These are phyloP conservation scores for Leptopterna dolabrata DNA, from an alignment of 2,888 invertebrate species.

Conservation along the genomic window DNA sequence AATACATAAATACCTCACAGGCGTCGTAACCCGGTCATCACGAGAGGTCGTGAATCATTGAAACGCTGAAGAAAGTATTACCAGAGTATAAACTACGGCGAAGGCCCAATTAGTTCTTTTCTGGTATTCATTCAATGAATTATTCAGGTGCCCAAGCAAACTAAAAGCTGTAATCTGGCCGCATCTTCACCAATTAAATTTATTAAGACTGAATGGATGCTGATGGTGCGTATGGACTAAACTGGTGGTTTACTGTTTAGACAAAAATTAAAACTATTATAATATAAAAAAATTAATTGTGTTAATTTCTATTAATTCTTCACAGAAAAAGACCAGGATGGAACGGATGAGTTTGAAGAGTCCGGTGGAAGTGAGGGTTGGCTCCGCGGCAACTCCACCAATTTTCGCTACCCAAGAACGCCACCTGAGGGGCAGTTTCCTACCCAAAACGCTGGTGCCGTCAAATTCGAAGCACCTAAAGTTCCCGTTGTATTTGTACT, in stretches of 20 bases:
- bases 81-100: background rate
- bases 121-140: no score
- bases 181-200: no score
- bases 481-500: conserved; percentile 91
- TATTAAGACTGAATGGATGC: no score
- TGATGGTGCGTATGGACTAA: no score
- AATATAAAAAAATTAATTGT: no score
- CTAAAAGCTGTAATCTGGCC: no score
- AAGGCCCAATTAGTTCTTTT: background rate
- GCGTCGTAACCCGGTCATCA: conserved; percentile 41
- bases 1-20: conserved; percentile 29
- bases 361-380: conserved; percentile 67
- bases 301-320: conserved; percentile 56
- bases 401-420: conserved; percentile 69
- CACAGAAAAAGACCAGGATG: conserved; percentile 80
- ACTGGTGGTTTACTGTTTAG: no score
- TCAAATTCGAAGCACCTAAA: conserved; percentile 86
- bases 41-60: conserved; percentile 33
- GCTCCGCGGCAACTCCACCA: conserved; percentile 68
- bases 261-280: no score
- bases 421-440: conserved; percentile 79
- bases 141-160: no score
- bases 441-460: conserved; percentile 82
- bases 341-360: conserved; percentile 72
- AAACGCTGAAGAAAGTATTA: conserved; percentile 5